Conservation (phyloP, 2,113 vertebrate genomes). For the Upupa epops region DNA sequence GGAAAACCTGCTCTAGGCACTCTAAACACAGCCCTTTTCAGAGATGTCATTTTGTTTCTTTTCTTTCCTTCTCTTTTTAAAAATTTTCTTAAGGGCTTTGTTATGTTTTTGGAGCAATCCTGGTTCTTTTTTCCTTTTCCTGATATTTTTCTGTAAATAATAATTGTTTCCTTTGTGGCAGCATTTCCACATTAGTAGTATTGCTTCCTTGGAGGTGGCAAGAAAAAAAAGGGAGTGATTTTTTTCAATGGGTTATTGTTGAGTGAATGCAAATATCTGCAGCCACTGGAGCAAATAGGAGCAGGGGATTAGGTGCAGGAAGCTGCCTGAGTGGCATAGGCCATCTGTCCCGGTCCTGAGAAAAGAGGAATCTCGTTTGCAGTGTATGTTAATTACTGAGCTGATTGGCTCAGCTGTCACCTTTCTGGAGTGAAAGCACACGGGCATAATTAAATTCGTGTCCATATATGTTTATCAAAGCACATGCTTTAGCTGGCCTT, state of each 20-base stretch:
- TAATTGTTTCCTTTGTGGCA: slow-evolving; percentile 57
- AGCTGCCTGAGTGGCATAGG: slow-evolving; percentile 72
- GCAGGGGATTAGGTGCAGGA: slow-evolving; percentile 65
- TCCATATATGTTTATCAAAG: slow-evolving; percentile 60
- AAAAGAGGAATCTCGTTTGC: slow-evolving; percentile 72
- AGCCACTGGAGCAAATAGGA: slow-evolving; percentile 69
- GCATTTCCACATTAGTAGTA: slow-evolving; percentile 44
- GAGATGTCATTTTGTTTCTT: neutral
- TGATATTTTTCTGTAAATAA: slow-evolving; percentile 52
- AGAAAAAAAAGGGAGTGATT: slow-evolving; percentile 65
- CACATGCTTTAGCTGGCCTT: neutral
- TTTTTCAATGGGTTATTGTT: slow-evolving; percentile 71
- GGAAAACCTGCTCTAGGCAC: neutral
- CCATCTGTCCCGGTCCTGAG: slow-evolving; percentile 74
- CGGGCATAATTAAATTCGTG: slow-evolving; percentile 57
- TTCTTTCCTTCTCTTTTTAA: neutral
- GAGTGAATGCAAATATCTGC: slow-evolving; percentile 71
- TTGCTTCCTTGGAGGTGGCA: slow-evolving; percentile 56
- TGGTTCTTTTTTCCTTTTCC: neutral
- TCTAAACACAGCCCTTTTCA: neutral
- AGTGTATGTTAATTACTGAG: slow-evolving; percentile 74
- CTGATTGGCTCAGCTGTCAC: slow-evolving; percentile 73
- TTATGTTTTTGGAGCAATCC: slow-evolving; percentile 2
- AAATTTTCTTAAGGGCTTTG: neutral
- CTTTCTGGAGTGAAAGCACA: slow-evolving; percentile 52